Evolutionary conservation across 2,888 invertebrate genomes (phyloP).

Genomic region (Apamea sordens): DNA sequence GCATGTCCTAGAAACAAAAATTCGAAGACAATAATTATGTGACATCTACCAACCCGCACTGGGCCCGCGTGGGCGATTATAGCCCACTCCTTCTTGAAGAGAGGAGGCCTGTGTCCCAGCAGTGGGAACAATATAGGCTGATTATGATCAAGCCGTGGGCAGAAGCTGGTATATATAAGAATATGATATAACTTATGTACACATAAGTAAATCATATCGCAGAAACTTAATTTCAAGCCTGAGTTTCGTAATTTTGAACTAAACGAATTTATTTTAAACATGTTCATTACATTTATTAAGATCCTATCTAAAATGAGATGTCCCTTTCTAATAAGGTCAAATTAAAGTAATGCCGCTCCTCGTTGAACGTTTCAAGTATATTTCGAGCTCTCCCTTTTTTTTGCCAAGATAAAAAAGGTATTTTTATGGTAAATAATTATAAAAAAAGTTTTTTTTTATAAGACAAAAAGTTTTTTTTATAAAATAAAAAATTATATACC

Average conservation of each 20-base stretch:
- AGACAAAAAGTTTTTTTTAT: too few relatives aligned
- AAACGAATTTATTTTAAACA: conserved; percentile 39
- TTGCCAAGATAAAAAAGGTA: not conserved
- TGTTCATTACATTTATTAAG: conserved; percentile 30
- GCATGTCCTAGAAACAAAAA: too few relatives aligned
- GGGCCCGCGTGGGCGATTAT: too few relatives aligned
- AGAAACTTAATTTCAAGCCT: conserved; percentile 13
- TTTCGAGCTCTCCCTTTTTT: not conserved
- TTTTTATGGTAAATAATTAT: not conserved
- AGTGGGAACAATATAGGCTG: too few relatives aligned
- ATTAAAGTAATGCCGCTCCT: conserved; percentile 12
- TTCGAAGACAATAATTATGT: too few relatives aligned
- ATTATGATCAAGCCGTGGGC: too few relatives aligned
- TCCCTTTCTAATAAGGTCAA: conserved; percentile 35
- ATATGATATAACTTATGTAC: not conserved
- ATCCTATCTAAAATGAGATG: conserved; percentile 24
- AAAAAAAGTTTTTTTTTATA: too few relatives aligned
- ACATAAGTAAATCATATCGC: not conserved
- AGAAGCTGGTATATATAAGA: not conserved
- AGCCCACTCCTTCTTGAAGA: too few relatives aligned
- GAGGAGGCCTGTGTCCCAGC: too few relatives aligned
- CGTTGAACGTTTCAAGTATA: not conserved
- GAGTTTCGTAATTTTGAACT: conserved; percentile 15
- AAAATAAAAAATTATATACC: too few relatives aligned
- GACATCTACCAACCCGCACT: too few relatives aligned